These are phyloP conservation scores for Conopomorpha cramerella DNA, from an alignment of 1,140 invertebrate genomes.

Conservation along the genomic window DNA sequence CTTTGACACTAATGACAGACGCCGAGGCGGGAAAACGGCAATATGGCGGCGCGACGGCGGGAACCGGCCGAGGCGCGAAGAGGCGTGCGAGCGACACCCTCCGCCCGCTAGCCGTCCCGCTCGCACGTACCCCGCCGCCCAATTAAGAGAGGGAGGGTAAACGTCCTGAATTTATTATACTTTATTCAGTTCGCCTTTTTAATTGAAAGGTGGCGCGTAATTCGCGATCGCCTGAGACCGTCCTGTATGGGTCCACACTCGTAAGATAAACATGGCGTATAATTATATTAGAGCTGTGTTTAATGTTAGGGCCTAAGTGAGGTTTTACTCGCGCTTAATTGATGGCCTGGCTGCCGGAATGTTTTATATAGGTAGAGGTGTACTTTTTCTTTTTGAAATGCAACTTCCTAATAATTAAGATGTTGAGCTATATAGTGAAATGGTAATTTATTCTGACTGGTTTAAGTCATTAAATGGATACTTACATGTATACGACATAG, in stretches of 20 bases:
- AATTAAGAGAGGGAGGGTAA: constrained; percentile 28
- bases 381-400: too few species aligned
- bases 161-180: constrained; percentile 38
- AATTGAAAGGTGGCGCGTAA: constrained; percentile 34
- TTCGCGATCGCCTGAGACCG: constrained; percentile 10
- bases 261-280: too few species aligned
- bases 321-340: neutral
- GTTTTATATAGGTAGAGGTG: too few species aligned
- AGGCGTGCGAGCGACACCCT: too few species aligned
- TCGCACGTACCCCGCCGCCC: constrained; percentile 28
- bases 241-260: too few species aligned
- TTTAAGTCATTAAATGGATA: too few species aligned
- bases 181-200: constrained; percentile 29
- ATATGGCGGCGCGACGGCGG: constrained; percentile 8
- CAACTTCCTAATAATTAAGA: too few species aligned
- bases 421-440: too few species aligned
- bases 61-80: neutral
- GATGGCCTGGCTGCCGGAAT: neutral
- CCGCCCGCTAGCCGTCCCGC: constrained; percentile 7
- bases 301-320: neutral
- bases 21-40: constrained; percentile 8
- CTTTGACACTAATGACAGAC: constrained; percentile 20
- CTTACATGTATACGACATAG: too few species aligned
- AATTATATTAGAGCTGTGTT: constrained; percentile 14
- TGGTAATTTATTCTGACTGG: too few species aligned